A percentile compares a stretch with the other conserved stretches of the same genome.
phyloP scores from a whole-genome alignment of 2,888 invertebrate species.

The Cerceris rybyensis region DNA sequence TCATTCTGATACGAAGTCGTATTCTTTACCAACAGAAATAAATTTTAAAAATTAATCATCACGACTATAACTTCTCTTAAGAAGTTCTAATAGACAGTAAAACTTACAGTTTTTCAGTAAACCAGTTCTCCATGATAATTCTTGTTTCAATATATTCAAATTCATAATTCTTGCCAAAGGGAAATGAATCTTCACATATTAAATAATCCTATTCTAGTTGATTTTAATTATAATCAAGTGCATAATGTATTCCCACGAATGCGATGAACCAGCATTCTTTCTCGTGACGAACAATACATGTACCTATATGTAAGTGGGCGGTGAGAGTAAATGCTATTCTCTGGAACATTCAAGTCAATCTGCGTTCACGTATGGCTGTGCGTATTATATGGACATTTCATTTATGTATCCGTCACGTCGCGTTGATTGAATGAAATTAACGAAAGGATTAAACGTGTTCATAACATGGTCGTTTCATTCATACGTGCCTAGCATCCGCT shows the following conservation, averaged over 20 bases:
- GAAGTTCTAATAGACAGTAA: no score
- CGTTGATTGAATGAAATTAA: not conserved
- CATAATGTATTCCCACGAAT: not conserved
- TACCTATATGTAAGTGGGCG: conserved; percentile 5
- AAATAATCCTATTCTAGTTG: no score
- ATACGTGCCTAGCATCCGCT: no score
- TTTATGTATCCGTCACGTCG: conserved; percentile 1
- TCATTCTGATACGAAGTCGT: no score
- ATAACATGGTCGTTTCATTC: not conserved
- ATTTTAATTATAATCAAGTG: not conserved
- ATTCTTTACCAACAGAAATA: no score
- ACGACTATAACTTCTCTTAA: no score
- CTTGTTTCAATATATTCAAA: no score
- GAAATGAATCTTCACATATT: no score
- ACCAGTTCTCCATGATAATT: no score
- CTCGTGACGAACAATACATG: not conserved
- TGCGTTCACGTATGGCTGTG: not conserved
- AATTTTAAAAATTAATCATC: no score
- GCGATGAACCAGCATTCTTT: not conserved
- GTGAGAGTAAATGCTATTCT: conserved; percentile 16
- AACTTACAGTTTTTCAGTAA: no score
- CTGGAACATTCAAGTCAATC: conserved; percentile 11
- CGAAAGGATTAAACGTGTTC: not conserved
- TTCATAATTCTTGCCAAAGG: no score
- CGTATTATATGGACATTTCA: not conserved